Evolutionary conservation across 2,113 vertebrate genomes (phyloP).

Genomic region (Varanus komodoensis): DNA sequence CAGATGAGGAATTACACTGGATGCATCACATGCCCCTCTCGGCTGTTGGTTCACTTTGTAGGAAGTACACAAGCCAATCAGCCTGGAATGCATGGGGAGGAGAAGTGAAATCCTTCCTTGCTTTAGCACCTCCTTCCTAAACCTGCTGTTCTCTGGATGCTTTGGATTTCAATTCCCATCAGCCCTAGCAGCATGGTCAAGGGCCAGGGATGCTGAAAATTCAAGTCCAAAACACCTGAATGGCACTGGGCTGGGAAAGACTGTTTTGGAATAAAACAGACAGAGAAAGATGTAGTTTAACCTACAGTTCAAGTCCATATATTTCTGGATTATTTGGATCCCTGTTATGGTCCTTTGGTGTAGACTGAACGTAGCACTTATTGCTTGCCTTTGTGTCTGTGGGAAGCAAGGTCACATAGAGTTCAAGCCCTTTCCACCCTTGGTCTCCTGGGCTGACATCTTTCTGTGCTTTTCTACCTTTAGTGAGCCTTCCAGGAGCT

Average conservation of each 20-base stretch:
- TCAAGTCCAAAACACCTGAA: too few species aligned
- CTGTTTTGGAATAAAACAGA: not conserved
- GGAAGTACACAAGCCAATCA: too few species aligned
- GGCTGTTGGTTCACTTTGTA: too few species aligned
- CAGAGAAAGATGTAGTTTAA: not conserved
- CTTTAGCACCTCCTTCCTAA: not conserved
- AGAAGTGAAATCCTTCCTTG: not conserved
- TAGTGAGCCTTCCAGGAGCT: not conserved
- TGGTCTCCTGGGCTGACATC: not conserved
- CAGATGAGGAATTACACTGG: too few species aligned
- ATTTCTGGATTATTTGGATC: not conserved
- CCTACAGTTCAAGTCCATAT: not conserved
- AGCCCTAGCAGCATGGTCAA: too few species aligned
- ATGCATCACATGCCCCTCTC: too few species aligned
- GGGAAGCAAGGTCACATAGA: not conserved
- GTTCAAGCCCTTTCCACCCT: constrained; percentile 18
- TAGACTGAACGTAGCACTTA: not conserved
- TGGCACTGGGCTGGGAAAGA: too few species aligned
- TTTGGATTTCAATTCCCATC: too few species aligned
- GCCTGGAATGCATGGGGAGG: too few species aligned
- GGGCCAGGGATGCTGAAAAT: too few species aligned
- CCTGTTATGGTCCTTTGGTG: not conserved
- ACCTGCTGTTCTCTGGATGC: too few species aligned
- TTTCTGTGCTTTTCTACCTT: constrained; percentile 8
- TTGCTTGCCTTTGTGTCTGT: not conserved